phyloP scores from a whole-genome alignment of 1,140 invertebrate genomes.

The Heliconius nattereri region DNA sequence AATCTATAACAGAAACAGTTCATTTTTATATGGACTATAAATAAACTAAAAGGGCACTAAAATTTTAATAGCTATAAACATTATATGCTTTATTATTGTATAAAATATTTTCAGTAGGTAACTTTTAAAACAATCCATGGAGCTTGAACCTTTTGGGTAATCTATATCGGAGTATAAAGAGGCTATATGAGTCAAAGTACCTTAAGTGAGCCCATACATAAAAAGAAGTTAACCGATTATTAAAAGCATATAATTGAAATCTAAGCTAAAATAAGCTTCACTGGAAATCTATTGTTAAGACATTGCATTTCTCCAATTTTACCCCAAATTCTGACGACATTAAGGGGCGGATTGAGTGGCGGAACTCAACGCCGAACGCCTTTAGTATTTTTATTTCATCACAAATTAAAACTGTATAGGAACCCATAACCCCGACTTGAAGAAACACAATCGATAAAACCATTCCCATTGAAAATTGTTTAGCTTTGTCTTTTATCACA shows the following conservation, averaged over 20 bases:
- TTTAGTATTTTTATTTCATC: no score
- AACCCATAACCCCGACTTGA: neutral
- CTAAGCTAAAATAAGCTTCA: no score
- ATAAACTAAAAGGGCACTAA: constrained; percentile 14
- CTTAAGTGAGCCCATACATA: no score
- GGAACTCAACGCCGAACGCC: no score
- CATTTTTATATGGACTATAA: constrained; percentile 14
- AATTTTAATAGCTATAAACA: constrained; percentile 13
- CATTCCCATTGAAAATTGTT: neutral
- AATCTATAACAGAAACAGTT: constrained; percentile 13
- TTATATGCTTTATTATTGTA: constrained; percentile 14
- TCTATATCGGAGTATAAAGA: no score
- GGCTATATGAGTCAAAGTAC: no score
- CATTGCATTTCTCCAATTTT: no score
- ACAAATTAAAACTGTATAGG: neutral
- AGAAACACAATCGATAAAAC: neutral
- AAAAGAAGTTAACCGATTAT: no score
- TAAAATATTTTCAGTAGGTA: constrained; percentile 4
- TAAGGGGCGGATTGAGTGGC: no score
- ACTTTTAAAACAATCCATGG: neutral
- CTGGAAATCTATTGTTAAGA: no score
- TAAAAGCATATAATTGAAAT: no score
- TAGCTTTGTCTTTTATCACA: neutral
- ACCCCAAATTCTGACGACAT: no score
- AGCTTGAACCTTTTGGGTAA: neutral